These are phyloP conservation scores for Lithobates pipiens DNA, from an alignment of 2,797 vertebrate species.

Conservation along the genomic window DNA sequence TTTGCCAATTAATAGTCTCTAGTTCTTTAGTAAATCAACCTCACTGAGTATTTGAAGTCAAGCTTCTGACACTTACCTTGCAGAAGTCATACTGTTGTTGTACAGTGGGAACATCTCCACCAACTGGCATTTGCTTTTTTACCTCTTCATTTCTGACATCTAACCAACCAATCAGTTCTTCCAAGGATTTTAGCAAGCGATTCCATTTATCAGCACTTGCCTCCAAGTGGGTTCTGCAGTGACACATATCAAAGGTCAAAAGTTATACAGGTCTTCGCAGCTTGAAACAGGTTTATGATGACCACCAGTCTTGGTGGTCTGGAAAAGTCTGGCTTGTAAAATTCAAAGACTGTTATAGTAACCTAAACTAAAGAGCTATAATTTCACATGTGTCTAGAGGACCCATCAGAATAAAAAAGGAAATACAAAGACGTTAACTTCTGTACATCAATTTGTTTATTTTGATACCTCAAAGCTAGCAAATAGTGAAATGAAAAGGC, in stretches of 20 bases:
- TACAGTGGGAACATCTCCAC: slow-evolving; percentile 91
- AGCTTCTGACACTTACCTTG: slow-evolving; percentile 73
- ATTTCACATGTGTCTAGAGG: too few species aligned
- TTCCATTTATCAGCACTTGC: slow-evolving; percentile 95
- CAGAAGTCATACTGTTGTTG: slow-evolving; percentile 93
- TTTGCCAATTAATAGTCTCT: background rate
- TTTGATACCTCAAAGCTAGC: too few species aligned
- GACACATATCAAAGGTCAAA: slow-evolving; percentile 40
- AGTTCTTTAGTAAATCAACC: background rate
- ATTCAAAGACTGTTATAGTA: too few species aligned
- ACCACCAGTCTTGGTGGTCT: background rate
- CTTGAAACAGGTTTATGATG: background rate
- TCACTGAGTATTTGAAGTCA: background rate
- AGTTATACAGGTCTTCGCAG: background rate
- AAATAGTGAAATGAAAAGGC: too few species aligned
- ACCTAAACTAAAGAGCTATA: too few species aligned
- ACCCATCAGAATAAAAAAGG: too few species aligned
- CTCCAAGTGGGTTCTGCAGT: slow-evolving; percentile 90
- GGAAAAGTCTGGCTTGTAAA: too few species aligned
- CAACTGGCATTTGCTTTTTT: slow-evolving; percentile 94
- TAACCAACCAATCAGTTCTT: slow-evolving; percentile 95
- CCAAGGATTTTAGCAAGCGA: slow-evolving; percentile 86
- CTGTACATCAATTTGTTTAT: too few species aligned
- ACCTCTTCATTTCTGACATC: slow-evolving; percentile 92
- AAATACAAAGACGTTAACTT: too few species aligned